Evolutionary conservation across 1,140 invertebrate species (phyloP).

Genomic region (Nephila pilipes): DNA sequence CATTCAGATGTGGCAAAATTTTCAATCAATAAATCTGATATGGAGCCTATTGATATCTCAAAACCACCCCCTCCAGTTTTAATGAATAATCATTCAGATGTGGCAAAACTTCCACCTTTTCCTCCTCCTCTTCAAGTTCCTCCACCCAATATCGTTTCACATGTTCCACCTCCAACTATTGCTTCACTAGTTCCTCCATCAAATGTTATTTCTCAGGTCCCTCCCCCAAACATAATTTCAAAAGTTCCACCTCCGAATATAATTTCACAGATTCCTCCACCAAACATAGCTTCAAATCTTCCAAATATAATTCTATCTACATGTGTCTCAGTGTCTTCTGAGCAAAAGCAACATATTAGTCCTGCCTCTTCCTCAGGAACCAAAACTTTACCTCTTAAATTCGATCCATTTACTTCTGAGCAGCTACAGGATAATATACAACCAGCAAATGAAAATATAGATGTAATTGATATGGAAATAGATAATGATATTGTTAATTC

Average conservation of each 20-base stretch:
- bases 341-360: not conserved
- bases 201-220: not conserved
- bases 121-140: not conserved
- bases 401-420: not conserved
- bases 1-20: too few species aligned
- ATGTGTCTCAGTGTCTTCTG: not conserved
- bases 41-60: slow-evolving; percentile 42
- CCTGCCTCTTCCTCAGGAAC: not conserved
- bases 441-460: not conserved
- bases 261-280: slow-evolving; percentile 16
- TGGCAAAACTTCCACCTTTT: not conserved
- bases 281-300: not conserved
- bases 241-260: not conserved
- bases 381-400: not conserved
- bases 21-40: slow-evolving; percentile 57
- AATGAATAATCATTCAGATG: not conserved
- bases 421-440: not conserved
- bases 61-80: slow-evolving; percentile 48
- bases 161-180: not conserved
- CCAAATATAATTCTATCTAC: not conserved
- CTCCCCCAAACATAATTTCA: not conserved
- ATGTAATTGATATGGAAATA: slow-evolving; percentile 52
- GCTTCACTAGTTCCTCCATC: not conserved
- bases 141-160: not conserved
- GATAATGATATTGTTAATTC: not conserved